These are phyloP conservation scores for Masnerella sp. DNA, from an alignment of 2,888 invertebrate species.

Conservation along the genomic window DNA sequence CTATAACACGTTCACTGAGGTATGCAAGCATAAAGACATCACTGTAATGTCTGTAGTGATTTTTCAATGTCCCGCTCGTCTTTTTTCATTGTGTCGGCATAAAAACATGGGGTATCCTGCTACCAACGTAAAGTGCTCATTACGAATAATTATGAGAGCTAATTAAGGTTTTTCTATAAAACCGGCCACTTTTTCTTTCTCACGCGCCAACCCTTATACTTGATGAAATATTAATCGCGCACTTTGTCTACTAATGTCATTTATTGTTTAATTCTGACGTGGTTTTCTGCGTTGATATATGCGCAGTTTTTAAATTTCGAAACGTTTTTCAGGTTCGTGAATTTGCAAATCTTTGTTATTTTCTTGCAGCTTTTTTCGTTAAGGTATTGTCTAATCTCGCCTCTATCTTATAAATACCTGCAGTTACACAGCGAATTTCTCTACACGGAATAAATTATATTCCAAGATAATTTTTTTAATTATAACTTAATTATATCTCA, in stretches of 20 bases:
- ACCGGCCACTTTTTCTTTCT: slow-evolving; percentile 21
- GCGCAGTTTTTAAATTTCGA: no score
- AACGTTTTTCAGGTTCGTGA: no score
- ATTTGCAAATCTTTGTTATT: no score
- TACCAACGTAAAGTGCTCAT: slow-evolving; percentile 50
- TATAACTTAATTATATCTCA: no score
- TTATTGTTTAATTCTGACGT: slow-evolving; percentile 5
- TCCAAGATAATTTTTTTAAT: no score
- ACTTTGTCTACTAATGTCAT: slow-evolving; percentile 17
- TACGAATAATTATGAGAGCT: slow-evolving; percentile 59
- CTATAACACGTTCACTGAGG: slow-evolving; percentile 52
- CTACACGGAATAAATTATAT: no score
- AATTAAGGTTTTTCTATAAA: slow-evolving; percentile 52
- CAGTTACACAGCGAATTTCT: no score
- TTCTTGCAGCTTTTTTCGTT: no score
- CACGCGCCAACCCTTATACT: slow-evolving; percentile 11
- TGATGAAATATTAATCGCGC: slow-evolving; percentile 38
- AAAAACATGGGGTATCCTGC: slow-evolving; percentile 49
- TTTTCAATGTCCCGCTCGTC: slow-evolving; percentile 51
- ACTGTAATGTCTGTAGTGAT: slow-evolving; percentile 52
- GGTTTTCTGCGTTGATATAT: no score
- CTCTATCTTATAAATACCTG: no score
- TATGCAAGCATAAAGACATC: slow-evolving; percentile 54
- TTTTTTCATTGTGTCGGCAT: slow-evolving; percentile 39
- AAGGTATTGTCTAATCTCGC: no score